phyloP scores from a whole-genome alignment of 2,113 vertebrate genomes.

The Geococcyx californianus region DNA sequence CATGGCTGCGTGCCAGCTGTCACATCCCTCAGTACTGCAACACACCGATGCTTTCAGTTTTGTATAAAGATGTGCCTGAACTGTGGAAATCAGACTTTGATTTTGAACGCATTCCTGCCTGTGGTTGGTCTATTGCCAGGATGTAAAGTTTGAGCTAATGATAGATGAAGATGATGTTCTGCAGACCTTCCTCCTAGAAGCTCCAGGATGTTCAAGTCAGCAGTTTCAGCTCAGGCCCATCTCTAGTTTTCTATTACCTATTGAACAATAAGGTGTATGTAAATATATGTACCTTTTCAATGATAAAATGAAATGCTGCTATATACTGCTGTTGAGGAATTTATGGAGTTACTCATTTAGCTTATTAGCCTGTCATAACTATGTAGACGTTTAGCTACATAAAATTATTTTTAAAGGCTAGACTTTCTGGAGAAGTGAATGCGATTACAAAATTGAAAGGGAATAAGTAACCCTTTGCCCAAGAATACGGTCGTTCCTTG shows the following conservation, averaged over 20 bases:
- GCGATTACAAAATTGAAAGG: slow-evolving; percentile 10
- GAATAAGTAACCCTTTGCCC: neutral
- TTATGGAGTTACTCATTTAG: neutral
- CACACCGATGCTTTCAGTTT: neutral
- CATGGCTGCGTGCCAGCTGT: neutral
- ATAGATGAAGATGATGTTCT: neutral
- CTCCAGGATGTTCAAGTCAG: neutral
- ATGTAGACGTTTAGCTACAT: slow-evolving; percentile 10
- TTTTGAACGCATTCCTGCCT: neutral
- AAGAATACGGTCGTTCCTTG: neutral
- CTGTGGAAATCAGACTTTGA: slow-evolving; percentile 9
- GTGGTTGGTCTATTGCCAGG: neutral
- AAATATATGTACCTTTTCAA: slow-evolving; percentile 41
- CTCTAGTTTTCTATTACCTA: slow-evolving; percentile 28
- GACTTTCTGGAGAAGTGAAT: slow-evolving; percentile 5
- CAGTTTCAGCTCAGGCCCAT: slow-evolving; percentile 37
- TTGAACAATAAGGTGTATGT: slow-evolving; percentile 5
- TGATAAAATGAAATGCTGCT: slow-evolving; percentile 59
- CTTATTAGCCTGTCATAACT: slow-evolving; percentile 4
- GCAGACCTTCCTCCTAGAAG: neutral
- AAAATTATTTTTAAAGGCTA: slow-evolving; percentile 33
- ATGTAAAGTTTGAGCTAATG: neutral
- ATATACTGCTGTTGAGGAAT: slow-evolving; percentile 33
- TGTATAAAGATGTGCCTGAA: slow-evolving; percentile 22
- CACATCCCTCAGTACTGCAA: neutral